Percentiles rank a stretch among this genome's conserved stretches.
These are phyloP conservation scores for Alectoris magna DNA, from an alignment of 2,797 vertebrate species.

Conservation along the genomic window DNA sequence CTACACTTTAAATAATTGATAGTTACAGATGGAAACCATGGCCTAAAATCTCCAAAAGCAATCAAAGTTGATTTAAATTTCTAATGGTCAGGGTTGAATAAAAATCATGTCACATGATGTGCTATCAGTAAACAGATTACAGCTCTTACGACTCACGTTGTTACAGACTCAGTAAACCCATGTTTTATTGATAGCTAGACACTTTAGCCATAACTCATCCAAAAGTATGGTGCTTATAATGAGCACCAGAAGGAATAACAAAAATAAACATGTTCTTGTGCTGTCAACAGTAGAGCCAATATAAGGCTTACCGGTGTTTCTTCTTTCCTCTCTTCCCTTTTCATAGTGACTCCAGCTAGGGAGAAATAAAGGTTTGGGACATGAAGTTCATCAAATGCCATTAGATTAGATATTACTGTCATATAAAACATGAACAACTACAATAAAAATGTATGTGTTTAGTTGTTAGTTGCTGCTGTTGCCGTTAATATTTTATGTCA, in stretches of 20 bases:
- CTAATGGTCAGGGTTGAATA: slow-evolving; percentile 68
- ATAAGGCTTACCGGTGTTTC: not conserved
- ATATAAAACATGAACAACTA: not conserved
- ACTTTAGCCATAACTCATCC: not conserved
- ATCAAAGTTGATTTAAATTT: slow-evolving; percentile 80
- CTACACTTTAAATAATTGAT: slow-evolving; percentile 84
- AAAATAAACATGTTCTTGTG: slow-evolving; percentile 47
- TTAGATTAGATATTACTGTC: not conserved
- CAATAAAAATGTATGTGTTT: not conserved
- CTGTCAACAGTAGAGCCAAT: slow-evolving; percentile 24
- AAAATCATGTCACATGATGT: slow-evolving; percentile 70
- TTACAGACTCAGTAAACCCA: slow-evolving; percentile 25
- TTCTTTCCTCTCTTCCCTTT: not conserved
- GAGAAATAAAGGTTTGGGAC: not conserved
- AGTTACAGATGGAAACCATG: slow-evolving; percentile 81
- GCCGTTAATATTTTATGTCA: not conserved
- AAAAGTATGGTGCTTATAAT: slow-evolving; percentile 13
- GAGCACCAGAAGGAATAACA: slow-evolving; percentile 60
- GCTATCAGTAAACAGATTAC: slow-evolving; percentile 59
- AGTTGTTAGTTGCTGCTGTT: not conserved
- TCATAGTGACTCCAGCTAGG: not conserved
- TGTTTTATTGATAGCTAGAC: slow-evolving; percentile 38
- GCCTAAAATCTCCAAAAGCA: slow-evolving; percentile 76
- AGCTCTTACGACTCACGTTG: slow-evolving; percentile 18
- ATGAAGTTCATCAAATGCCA: not conserved